Conservation (phyloP, 2,888 invertebrate species). For the Megamerina dolium region DNA sequence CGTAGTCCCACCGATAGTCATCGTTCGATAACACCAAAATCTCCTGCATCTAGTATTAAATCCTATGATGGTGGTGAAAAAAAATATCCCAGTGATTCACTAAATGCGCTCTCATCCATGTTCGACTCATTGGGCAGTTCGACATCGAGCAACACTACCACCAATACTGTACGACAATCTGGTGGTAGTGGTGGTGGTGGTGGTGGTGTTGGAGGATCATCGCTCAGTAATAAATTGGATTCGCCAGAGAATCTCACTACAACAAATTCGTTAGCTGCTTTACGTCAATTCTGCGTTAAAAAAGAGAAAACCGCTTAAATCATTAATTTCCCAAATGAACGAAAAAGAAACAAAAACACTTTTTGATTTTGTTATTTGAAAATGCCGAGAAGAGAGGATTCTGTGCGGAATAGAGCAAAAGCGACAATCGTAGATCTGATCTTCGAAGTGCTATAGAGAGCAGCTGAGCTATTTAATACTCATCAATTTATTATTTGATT, state of each 20-base stretch:
- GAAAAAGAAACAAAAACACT: constrained; percentile 29
- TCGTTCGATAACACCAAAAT: constrained; percentile 72
- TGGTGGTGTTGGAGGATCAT: constrained; percentile 11
- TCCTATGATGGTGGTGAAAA: constrained; percentile 50
- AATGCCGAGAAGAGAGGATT: too few relatives aligned
- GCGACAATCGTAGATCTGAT: too few relatives aligned
- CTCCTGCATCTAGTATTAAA: constrained; percentile 54
- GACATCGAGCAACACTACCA: constrained; percentile 21
- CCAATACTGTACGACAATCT: constrained; percentile 21
- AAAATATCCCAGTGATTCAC: constrained; percentile 56
- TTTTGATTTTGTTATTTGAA: too few relatives aligned
- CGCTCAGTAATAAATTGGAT: constrained; percentile 21
- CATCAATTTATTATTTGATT: too few relatives aligned
- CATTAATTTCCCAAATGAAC: constrained; percentile 36
- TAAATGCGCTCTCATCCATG: constrained; percentile 85
- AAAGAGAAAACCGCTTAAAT: constrained; percentile 61
- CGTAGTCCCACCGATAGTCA: constrained; percentile 71
- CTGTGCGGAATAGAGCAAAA: too few relatives aligned
- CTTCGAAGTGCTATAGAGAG: too few relatives aligned
- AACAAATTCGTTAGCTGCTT: constrained; percentile 87
- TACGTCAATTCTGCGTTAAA: constrained; percentile 95
- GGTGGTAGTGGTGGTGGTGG: constrained; percentile 48
- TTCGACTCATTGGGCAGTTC: constrained; percentile 68
- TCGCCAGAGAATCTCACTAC: constrained; percentile 42
- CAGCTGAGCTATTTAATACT: too few relatives aligned